These are phyloP conservation scores for Drosophila subpulchrella DNA, from an alignment of 1,140 invertebrate species.

Conservation along the genomic window DNA sequence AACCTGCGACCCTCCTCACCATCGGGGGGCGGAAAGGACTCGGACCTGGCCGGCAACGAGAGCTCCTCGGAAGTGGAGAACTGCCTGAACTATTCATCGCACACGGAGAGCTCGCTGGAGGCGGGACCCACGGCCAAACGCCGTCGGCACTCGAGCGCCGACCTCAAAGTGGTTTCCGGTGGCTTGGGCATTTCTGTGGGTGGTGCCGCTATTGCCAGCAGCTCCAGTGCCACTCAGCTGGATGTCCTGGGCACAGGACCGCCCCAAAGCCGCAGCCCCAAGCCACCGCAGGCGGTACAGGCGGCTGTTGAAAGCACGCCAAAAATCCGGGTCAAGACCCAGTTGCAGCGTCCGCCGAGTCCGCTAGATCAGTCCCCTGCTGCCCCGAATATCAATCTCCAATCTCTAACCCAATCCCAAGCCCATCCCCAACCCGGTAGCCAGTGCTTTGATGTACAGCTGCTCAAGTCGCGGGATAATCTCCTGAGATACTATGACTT, in stretches of 20 bases:
- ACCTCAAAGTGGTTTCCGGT: constrained; percentile 42
- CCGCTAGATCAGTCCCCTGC: constrained; percentile 32
- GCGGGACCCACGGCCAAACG: constrained; percentile 70
- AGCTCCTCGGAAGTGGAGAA: constrained; percentile 81
- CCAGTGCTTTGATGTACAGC: constrained; percentile 59
- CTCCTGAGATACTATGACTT: constrained; percentile 79
- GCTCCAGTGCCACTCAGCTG: constrained; percentile 45
- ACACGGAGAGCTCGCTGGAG: constrained; percentile 80
- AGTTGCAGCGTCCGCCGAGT: constrained; percentile 75
- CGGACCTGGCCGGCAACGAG: constrained; percentile 70
- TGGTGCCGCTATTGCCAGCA: constrained; percentile 22
- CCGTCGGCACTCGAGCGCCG: constrained; percentile 72
- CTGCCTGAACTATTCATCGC: constrained; percentile 78
- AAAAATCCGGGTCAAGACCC: constrained; percentile 73
- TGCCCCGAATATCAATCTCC: constrained; percentile 4
- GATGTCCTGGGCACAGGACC: constrained; percentile 33
- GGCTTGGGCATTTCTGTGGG: constrained; percentile 7
- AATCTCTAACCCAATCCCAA: constrained; percentile 15
- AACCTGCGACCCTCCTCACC: constrained; percentile 91
- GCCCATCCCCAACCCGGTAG: constrained; percentile 5
- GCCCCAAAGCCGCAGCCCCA: constrained; percentile 11
- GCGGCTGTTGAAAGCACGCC: constrained; percentile 48
- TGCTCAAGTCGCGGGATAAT: constrained; percentile 77
- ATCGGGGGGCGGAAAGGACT: constrained; percentile 43
- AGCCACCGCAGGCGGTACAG: constrained; percentile 4